Evolutionary conservation across 2,113 vertebrate species (phyloP).

Genomic region (Neomonachus schauinslandi): DNA sequence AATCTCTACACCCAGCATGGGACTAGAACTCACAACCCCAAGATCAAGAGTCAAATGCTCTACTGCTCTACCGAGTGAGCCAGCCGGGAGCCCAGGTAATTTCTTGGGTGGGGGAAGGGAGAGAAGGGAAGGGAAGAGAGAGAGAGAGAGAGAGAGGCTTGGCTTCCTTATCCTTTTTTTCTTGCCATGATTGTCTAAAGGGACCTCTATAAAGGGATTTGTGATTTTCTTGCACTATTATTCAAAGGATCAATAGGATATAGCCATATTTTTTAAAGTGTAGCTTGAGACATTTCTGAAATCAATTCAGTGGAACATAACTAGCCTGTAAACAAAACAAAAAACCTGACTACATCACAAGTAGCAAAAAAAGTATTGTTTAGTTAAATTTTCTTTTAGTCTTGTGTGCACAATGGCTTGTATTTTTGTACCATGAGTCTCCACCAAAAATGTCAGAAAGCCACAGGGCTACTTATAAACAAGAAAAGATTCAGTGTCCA

Average conservation of each 20-base stretch:
- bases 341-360: neutral
- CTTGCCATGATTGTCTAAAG: neutral
- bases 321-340: neutral
- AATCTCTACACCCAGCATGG: neutral
- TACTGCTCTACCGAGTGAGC: neutral
- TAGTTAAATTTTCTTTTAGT: neutral
- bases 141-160: neutral
- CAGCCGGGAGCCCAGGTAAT: neutral
- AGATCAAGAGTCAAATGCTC: neutral
- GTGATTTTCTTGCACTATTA: neutral
- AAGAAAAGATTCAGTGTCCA: neutral
- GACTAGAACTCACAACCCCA: neutral
- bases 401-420: neutral
- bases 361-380: neutral
- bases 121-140: neutral
- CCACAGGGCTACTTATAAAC: neutral
- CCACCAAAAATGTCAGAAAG: neutral
- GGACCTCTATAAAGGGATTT: neutral
- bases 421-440: neutral
- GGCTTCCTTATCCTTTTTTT: neutral
- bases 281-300: neutral
- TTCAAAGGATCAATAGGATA: neutral
- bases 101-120: neutral
- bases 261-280: neutral
- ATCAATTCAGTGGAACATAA: neutral